These are phyloP conservation scores for Alces alces DNA, from an alignment of 2,113 vertebrate genomes.

Conservation along the genomic window DNA sequence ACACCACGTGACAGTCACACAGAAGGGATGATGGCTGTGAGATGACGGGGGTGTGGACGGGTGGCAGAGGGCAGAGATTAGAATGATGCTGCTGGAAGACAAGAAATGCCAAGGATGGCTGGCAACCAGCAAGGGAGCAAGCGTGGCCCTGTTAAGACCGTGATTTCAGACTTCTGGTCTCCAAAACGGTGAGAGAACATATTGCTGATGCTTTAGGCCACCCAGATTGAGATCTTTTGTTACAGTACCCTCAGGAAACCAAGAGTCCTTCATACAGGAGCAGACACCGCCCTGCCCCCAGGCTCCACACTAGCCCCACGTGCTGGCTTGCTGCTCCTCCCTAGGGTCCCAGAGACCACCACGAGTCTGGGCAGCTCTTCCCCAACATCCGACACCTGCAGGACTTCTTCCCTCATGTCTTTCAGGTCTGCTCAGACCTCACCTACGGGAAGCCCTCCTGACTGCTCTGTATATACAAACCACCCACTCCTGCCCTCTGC, in stretches of 20 bases:
- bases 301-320: not conserved
- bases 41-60: fast-evolving
- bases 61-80: fast-evolving
- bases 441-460: not conserved
- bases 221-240: not conserved
- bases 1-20: too few relatives aligned
- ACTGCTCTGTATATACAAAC: not conserved
- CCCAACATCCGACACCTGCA: fast-evolving
- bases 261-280: not conserved
- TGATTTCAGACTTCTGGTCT: not conserved
- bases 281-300: not conserved
- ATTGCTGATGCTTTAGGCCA: not conserved
- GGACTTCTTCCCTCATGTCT: not conserved
- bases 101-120: not conserved
- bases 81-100: not conserved
- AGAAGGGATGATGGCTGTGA: not conserved
- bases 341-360: not conserved
- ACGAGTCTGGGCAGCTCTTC: not conserved
- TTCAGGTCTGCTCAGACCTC: not conserved
- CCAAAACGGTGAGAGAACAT: not conserved
- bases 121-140: too few relatives aligned
- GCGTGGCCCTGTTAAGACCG: not conserved
- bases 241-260: not conserved
- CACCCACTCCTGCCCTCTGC: not conserved
- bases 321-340: not conserved